These are phyloP conservation scores for Cistogaster globosa DNA, from an alignment of 2,888 invertebrate genomes.

Conservation along the genomic window DNA sequence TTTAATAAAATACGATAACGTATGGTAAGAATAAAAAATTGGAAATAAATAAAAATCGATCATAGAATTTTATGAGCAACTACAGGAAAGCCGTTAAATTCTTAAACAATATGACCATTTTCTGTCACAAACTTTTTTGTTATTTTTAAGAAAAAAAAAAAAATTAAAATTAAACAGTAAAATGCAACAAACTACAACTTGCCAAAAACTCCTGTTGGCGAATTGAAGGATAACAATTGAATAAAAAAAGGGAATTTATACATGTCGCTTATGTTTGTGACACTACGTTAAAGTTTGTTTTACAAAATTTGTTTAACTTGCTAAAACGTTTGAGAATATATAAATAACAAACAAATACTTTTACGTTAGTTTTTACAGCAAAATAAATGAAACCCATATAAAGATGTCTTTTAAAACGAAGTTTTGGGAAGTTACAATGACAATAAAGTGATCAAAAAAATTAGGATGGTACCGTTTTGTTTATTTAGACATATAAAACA, in stretches of 20 bases:
- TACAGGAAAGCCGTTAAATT: background rate
- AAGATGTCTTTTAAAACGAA: background rate
- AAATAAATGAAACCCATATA: background rate
- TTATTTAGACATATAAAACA: no score
- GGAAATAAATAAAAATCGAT: conserved; percentile 30
- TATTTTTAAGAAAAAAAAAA: background rate
- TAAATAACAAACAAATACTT: conserved; percentile 6
- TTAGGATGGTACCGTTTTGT: background rate
- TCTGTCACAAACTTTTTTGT: background rate
- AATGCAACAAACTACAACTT: conserved; percentile 1
- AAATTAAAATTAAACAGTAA: background rate
- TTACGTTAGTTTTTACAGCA: background rate
- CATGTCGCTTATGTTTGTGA: conserved; percentile 42
- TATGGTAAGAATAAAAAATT: background rate
- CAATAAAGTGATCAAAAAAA: background rate
- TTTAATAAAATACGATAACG: no score
- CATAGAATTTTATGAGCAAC: conserved; percentile 31
- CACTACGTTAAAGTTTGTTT: conserved; percentile 22
- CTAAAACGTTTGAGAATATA: background rate
- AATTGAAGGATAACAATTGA: no score
- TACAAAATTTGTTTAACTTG: background rate
- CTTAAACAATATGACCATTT: background rate
- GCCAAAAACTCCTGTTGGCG: conserved; percentile 8
- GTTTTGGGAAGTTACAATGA: background rate
- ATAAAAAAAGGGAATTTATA: background rate